These are phyloP conservation scores for Melozone crissalis DNA, from an alignment of 2,113 vertebrate genomes.

Conservation along the genomic window DNA sequence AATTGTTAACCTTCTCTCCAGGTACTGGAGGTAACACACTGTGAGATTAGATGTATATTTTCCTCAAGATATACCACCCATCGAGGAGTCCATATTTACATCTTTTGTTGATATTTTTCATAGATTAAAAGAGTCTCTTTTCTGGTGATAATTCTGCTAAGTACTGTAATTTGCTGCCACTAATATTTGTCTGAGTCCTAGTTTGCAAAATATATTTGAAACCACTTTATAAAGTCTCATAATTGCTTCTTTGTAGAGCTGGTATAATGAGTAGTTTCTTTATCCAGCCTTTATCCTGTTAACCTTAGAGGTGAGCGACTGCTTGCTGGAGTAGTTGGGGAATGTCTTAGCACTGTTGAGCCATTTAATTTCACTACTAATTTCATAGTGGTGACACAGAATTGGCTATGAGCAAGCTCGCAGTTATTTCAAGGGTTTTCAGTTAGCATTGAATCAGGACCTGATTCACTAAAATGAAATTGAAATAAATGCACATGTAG, in stretches of 20 bases:
- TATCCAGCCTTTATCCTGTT: conserved; percentile 84
- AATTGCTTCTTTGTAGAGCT: conserved; percentile 83
- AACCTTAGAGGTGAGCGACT: conserved; percentile 77
- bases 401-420: conserved; percentile 54
- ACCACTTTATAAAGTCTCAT: conserved; percentile 82
- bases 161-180: conserved; percentile 87
- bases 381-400: conserved; percentile 42
- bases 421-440: conserved; percentile 67
- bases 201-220: conserved; percentile 87
- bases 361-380: conserved; percentile 67
- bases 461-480: conserved; percentile 67
- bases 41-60: conserved; percentile 88
- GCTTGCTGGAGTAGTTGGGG: conserved; percentile 68
- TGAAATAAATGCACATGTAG: conserved; percentile 66
- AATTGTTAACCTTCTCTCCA: conserved; percentile 86
- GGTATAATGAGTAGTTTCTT: conserved; percentile 81
- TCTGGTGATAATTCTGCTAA: conserved; percentile 87
- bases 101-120: conserved; percentile 88
- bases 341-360: conserved; percentile 60
- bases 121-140: conserved; percentile 86
- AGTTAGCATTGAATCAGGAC: conserved; percentile 30
- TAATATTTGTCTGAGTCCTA: conserved; percentile 87
- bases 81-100: conserved; percentile 85
- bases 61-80: conserved; percentile 83
- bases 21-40: conserved; percentile 80